Conservation (phyloP, 2,888 invertebrate genomes). For the Sesamia inferens region DNA sequence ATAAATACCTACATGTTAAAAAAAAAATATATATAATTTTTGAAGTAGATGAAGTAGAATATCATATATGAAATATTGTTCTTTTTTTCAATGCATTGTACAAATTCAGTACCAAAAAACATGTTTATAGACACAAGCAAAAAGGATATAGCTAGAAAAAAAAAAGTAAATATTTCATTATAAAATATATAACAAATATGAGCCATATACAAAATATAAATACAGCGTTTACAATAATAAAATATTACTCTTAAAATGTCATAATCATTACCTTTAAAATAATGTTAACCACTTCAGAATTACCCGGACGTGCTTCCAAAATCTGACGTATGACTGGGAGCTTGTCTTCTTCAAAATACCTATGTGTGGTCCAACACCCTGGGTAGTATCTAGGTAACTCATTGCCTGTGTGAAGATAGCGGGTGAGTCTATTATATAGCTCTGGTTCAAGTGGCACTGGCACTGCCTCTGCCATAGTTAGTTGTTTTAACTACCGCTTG, state of each 20-base stretch:
- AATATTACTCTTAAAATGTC: neutral
- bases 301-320: slow-evolving; percentile 65
- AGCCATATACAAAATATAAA: neutral
- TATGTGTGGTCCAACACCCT: slow-evolving; percentile 88
- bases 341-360: slow-evolving; percentile 85
- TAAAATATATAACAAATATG: neutral
- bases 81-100: neutral
- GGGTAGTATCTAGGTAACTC: slow-evolving; percentile 89
- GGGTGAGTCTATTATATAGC: slow-evolving; percentile 81
- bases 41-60: too few species aligned
- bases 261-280: slow-evolving; percentile 77
- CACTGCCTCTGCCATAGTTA: slow-evolving; percentile 74
- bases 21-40: neutral
- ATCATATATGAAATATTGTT: too few species aligned
- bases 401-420: slow-evolving; percentile 88
- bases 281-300: slow-evolving; percentile 77
- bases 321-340: slow-evolving; percentile 79
- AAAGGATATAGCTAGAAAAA: neutral
- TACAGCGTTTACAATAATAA: slow-evolving; percentile 7
- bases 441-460: slow-evolving; percentile 72
- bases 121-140: neutral
- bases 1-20: neutral
- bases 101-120: neutral
- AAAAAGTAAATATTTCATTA: neutral
- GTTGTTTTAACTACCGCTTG: slow-evolving; percentile 47